phyloP scores from a whole-genome alignment of 2,888 invertebrate genomes.

The Axea sp. region DNA sequence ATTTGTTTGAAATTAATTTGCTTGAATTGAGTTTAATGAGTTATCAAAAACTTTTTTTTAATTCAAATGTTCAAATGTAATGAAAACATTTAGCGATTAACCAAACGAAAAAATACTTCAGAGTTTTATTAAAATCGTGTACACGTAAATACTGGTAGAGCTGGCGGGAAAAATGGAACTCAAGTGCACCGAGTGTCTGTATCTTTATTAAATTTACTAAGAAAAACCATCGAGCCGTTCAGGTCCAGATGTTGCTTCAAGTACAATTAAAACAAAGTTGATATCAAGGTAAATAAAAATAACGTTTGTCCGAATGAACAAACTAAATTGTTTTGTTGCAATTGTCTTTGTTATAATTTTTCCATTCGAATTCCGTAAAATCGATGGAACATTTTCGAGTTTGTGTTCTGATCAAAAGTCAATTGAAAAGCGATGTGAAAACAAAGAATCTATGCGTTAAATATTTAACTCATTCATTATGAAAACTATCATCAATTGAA shows the following conservation, averaged over 20 bases:
- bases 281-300: conserved; percentile 51
- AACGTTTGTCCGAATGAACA: conserved; percentile 32
- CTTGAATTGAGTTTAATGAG: neutral
- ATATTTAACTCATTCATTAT: conserved; percentile 11
- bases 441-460: conserved; percentile 8
- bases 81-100: conserved; percentile 25
- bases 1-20: conserved; percentile 2
- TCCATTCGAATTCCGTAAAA: conserved; percentile 11
- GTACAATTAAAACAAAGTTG: conserved; percentile 49
- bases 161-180: conserved; percentile 29
- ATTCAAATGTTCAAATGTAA: conserved; percentile 5
- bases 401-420: conserved; percentile 19
- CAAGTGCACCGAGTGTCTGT: conserved; percentile 46
- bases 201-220: conserved; percentile 52
- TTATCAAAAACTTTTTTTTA: conserved; percentile 12
- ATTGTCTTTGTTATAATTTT: conserved; percentile 20
- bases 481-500: neutral
- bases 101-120: conserved; percentile 4
- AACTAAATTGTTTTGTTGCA: conserved; percentile 37
- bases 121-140: conserved; percentile 38
- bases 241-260: conserved; percentile 53
- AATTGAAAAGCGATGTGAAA: conserved; percentile 6
- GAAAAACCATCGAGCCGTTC: conserved; percentile 45
- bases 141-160: conserved; percentile 20
- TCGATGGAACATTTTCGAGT: conserved; percentile 7